These are phyloP conservation scores for Bos javanicus DNA, from an alignment of 2,113 vertebrate genomes.

Conservation along the genomic window DNA sequence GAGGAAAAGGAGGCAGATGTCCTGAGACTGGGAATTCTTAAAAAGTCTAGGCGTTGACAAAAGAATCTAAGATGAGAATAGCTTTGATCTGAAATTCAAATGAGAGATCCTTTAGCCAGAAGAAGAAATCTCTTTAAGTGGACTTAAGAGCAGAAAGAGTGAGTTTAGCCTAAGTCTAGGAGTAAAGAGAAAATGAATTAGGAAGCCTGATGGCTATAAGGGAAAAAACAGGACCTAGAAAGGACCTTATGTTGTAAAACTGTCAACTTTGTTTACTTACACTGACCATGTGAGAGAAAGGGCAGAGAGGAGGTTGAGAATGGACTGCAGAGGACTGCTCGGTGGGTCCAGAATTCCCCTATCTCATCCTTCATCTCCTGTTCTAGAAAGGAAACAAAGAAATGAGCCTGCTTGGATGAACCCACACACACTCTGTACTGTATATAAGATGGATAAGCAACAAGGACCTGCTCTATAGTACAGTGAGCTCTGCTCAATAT, in stretches of 20 bases:
- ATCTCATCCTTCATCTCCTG: neutral
- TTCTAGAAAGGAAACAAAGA: neutral
- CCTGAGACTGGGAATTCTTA: neutral
- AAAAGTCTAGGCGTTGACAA: neutral
- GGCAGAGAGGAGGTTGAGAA: neutral
- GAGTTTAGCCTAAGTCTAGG: neutral
- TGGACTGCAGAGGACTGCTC: neutral
- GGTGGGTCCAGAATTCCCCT: neutral
- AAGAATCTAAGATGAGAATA: neutral
- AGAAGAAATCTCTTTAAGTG: neutral
- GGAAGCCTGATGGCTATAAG: neutral
- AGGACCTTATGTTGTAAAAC: neutral
- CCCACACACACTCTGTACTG: neutral
- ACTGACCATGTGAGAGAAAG: neutral
- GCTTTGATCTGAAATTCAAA: conserved; percentile 17
- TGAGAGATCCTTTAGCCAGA: neutral
- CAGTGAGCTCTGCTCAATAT: neutral
- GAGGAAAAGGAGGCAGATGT: neutral
- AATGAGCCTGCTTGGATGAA: neutral
- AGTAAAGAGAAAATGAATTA: conserved; percentile 27
- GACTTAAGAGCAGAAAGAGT: neutral
- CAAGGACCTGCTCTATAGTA: neutral
- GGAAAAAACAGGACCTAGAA: neutral
- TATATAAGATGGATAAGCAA: neutral
- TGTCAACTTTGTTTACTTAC: neutral